Evolutionary conservation across 1,140 invertebrate species (phyloP), one percentile per base, ranked within the genome.

Genomic region (Halesus radiatus): DNA sequence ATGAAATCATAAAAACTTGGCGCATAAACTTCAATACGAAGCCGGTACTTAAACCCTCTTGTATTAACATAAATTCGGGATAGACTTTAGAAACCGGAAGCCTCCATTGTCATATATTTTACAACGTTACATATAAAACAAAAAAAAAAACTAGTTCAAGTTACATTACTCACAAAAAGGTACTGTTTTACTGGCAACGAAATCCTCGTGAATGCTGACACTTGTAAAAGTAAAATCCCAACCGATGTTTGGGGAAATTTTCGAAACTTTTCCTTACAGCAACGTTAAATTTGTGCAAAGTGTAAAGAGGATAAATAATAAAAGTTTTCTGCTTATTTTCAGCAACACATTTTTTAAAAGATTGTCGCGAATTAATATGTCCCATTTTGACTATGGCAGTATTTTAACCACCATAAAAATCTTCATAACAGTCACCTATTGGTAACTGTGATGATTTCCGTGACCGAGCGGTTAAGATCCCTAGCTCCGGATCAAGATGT

Each of bases 71-170:
- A 64, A 64, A 64, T 29, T 64, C 26, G 16, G 62, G 62, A 64
- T 64, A 64, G 62, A 64, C 62, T 64, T 64, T 64, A n/a, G 62
- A 29, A 64, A 16, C 26, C 62, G 26, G 22, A 29, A 32, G 62
- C 22, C 16, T 32, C 62, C 26, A 26, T 64, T 64, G 62, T 64
- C 62, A 64, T 64, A 64, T 64, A 64, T 64, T 64, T 64, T 64
- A 64, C 62, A 64, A 26, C 62, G 37, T 64, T 64, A 64, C 62
- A 64, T 64, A 64, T 64, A 64, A 64, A 64, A 64, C 62, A 64
- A 64, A 64, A 37, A 64, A 64, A 37, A 37, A 64, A 64, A 64
- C 62, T 64, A 64, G 62, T 64, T 64, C 10, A 64, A 64, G 62
- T 64, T 64, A 22, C 62, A 64, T 64, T 64, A 32, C 62, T 64